Percentiles rank a stretch among this genome's conserved stretches.
These are phyloP conservation scores for Microchirus variegatus DNA, from an alignment of 2,797 vertebrate genomes.

Conservation along the genomic window DNA sequence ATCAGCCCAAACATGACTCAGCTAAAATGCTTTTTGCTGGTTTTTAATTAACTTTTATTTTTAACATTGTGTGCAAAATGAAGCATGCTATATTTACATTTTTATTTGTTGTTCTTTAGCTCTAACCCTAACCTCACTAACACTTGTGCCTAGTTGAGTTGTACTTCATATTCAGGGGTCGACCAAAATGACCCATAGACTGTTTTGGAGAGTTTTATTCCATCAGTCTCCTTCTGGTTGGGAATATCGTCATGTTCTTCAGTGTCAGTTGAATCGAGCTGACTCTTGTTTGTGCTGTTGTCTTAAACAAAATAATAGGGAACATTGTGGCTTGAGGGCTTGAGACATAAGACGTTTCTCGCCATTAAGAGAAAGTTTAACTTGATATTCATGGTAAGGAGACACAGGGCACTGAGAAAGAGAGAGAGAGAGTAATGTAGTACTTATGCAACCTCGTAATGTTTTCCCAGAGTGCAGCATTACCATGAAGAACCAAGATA, in stretches of 20 bases:
- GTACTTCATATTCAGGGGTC: too few species aligned
- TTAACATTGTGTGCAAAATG: too few species aligned
- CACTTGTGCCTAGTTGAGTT: too few species aligned
- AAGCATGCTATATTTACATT: too few species aligned
- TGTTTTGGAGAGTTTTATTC: too few species aligned
- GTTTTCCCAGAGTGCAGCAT: slow-evolving; percentile 36
- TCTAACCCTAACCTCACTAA: too few species aligned
- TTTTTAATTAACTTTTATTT: too few species aligned
- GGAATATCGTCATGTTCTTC: background rate
- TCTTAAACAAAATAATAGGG: background rate
- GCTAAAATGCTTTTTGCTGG: too few species aligned
- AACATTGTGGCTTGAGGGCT: background rate
- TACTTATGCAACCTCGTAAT: slow-evolving; percentile 26
- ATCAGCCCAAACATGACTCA: too few species aligned
- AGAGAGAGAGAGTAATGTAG: background rate
- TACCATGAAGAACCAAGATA: slow-evolving; percentile 31
- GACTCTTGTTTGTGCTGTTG: background rate
- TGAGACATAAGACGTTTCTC: background rate
- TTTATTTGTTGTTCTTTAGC: too few species aligned
- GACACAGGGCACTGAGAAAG: slow-evolving; percentile 7
- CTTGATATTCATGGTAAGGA: slow-evolving; percentile 14
- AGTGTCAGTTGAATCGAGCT: background rate
- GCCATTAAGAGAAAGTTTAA: slow-evolving; percentile 6
- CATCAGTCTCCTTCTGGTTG: background rate
- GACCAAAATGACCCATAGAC: too few species aligned